Evolutionary conservation across 2,888 invertebrate species (phyloP).

Genomic region (Papilio demoleus): DNA sequence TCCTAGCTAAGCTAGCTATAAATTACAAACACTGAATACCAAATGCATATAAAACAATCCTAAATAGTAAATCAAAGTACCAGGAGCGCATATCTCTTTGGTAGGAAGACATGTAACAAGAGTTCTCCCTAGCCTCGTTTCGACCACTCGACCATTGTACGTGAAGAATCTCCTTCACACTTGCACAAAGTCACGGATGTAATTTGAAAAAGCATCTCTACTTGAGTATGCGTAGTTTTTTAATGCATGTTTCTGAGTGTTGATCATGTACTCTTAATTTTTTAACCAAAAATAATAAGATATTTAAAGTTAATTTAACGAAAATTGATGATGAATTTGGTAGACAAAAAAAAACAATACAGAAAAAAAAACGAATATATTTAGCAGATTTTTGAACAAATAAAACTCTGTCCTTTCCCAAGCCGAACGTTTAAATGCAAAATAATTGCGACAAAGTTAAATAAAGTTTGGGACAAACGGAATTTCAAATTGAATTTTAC

Average conservation of each 20-base stretch:
- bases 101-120: slow-evolving; percentile 11
- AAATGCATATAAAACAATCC: background rate
- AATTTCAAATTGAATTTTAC: background rate
- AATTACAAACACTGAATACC: background rate
- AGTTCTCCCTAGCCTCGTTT: slow-evolving; percentile 17
- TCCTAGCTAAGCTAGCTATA: background rate
- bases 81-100: background rate
- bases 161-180: background rate
- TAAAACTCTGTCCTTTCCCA: background rate
- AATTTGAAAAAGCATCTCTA: slow-evolving; percentile 13
- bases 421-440: background rate
- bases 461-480: background rate
- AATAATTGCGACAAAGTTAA: background rate
- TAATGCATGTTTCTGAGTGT: background rate
- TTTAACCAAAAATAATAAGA: background rate
- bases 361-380: background rate
- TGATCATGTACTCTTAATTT: too few species aligned
- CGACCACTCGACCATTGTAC: slow-evolving; percentile 21
- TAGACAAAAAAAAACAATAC: background rate
- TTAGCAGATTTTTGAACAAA: background rate
- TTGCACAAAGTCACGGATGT: slow-evolving; percentile 23
- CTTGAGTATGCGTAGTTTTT: slow-evolving; percentile 1
- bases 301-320: background rate
- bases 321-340: background rate
- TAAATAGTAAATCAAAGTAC: background rate